Conservation (phyloP, 2,113 vertebrate genomes). For the Clarias macrocephalus region DNA sequence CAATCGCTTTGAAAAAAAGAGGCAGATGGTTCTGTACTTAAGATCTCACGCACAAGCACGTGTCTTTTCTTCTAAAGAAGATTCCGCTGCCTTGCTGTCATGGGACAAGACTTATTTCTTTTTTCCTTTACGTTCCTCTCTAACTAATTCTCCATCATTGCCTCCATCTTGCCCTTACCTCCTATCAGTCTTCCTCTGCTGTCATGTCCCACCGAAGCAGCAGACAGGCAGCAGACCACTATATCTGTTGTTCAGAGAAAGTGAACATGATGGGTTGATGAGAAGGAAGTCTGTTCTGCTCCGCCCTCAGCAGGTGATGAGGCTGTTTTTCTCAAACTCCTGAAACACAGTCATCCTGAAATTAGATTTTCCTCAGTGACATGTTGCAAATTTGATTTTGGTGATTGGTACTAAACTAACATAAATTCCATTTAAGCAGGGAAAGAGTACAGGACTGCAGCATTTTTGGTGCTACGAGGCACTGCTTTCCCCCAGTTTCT, state of each 20-base stretch:
- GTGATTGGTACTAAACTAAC: constrained; percentile 75
- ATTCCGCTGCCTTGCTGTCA: constrained; percentile 43
- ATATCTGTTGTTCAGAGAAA: background rate
- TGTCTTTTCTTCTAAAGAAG: constrained; percentile 33
- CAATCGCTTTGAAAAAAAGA: constrained; percentile 60
- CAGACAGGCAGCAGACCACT: background rate
- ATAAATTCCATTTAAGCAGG: constrained; percentile 76
- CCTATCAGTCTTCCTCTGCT: constrained; percentile 24
- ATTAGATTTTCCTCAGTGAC: constrained; percentile 74
- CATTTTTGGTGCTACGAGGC: constrained; percentile 42
- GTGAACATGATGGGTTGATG: constrained; percentile 22
- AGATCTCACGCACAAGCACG: constrained; percentile 50
- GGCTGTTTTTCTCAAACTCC: constrained; percentile 55
- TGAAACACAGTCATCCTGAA: constrained; percentile 66
- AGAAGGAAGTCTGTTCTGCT: constrained; percentile 15
- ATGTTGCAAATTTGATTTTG: constrained; percentile 74
- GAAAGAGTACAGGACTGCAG: constrained; percentile 56
- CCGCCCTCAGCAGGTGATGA: constrained; percentile 21
- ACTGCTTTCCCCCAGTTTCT: constrained; percentile 25
- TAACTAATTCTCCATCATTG: constrained; percentile 53
- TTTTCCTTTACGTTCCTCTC: constrained; percentile 36
- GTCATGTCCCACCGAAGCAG: constrained; percentile 2
- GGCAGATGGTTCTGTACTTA: constrained; percentile 69
- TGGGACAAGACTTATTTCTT: constrained; percentile 47
- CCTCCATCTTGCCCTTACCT: constrained; percentile 34